Evolutionary conservation across 2,113 vertebrate species (phyloP).

Genomic region (Petrocephalus microphthalmus): DNA sequence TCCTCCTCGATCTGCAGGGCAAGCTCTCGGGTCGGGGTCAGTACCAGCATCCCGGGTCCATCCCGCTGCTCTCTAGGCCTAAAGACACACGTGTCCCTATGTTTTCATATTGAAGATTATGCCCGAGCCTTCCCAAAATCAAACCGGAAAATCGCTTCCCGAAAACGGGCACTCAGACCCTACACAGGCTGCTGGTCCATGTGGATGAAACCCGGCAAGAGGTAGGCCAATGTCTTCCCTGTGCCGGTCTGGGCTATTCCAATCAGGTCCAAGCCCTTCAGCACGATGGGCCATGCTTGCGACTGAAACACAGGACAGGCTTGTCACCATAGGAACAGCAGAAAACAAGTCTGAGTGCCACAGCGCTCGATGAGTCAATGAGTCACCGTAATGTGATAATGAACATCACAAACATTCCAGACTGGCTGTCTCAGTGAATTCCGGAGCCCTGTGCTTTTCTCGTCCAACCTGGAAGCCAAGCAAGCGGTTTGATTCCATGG

Average conservation of each 20-base stretch:
- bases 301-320: constrained; percentile 58
- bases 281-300: constrained; percentile 86
- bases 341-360: neutral
- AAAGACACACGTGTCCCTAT: neutral
- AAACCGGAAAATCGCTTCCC: neutral
- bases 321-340: neutral
- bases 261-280: constrained; percentile 87
- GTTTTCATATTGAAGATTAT: neutral
- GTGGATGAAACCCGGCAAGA: constrained; percentile 93
- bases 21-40: constrained; percentile 87
- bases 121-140: neutral
- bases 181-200: constrained; percentile 85
- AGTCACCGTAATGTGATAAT: neutral
- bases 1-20: constrained; percentile 88
- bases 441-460: neutral
- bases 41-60: constrained; percentile 90
- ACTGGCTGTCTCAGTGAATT: neutral
- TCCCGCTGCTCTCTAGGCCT: constrained; percentile 63
- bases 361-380: neutral
- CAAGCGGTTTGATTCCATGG: neutral
- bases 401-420: neutral
- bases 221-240: constrained; percentile 87
- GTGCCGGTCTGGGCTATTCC: constrained; percentile 94
- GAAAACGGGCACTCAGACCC: constrained; percentile 39
- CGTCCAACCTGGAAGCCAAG: neutral